Conservation (phyloP, 2,797 vertebrate species). For the Eulemur coronatus region DNA sequence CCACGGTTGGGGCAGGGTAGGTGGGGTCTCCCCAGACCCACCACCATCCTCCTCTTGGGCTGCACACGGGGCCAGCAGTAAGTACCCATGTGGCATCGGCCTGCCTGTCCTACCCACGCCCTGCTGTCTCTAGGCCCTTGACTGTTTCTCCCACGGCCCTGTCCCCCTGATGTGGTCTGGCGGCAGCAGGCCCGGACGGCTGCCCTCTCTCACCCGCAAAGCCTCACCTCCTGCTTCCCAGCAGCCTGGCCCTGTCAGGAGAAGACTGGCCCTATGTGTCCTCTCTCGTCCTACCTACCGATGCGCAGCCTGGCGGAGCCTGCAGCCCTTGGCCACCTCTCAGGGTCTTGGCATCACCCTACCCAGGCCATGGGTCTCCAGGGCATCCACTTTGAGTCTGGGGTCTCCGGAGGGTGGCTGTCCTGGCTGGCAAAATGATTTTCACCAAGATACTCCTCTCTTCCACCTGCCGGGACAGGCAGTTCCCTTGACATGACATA, state of each 20-base stretch:
- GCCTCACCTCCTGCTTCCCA: not conserved
- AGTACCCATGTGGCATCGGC: not conserved
- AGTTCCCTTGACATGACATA: accelerated
- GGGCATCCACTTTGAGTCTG: not conserved
- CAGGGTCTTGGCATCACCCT: not conserved
- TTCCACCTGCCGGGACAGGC: not conserved
- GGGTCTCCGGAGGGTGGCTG: accelerated
- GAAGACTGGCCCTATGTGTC: not conserved
- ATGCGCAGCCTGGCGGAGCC: not conserved
- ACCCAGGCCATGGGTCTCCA: not conserved
- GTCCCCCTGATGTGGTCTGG: not conserved
- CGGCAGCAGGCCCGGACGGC: not conserved
- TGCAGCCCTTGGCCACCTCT: not conserved
- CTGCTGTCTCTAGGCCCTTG: not conserved
- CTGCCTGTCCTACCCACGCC: not conserved
- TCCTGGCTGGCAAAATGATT: not conserved
- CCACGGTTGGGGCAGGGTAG: not conserved
- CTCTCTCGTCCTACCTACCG: not conserved
- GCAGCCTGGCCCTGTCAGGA: not conserved
- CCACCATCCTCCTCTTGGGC: not conserved
- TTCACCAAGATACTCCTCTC: not conserved
- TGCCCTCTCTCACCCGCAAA: accelerated
- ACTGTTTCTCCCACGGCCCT: not conserved
- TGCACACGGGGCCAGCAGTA: not conserved
- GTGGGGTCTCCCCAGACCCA: not conserved